These are phyloP conservation scores for Rhyzopertha dominica DNA, from an alignment of 1,140 invertebrate species.

Conservation along the genomic window DNA sequence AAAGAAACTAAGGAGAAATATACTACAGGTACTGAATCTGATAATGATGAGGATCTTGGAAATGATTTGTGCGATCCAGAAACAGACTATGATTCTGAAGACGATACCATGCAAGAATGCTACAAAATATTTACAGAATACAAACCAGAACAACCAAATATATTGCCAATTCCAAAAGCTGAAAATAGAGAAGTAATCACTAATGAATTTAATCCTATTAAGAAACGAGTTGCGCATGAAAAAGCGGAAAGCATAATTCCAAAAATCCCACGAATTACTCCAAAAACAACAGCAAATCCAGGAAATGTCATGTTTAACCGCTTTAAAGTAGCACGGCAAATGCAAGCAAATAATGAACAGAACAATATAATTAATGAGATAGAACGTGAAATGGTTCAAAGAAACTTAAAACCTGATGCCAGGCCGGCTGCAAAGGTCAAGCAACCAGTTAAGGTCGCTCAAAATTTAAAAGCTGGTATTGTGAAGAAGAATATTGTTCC, in stretches of 20 bases:
- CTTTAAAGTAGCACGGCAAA: conserved; percentile 32
- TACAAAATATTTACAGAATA: conserved; percentile 65
- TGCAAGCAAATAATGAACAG: conserved; percentile 36
- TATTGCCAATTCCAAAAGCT: not conserved
- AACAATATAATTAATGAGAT: conserved; percentile 36
- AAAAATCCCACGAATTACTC: conserved; percentile 16
- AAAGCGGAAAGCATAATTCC: conserved; percentile 35
- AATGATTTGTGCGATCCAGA: conserved; percentile 55
- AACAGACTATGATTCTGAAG: conserved; percentile 32
- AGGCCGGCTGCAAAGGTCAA: too few species aligned
- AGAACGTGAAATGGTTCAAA: too few species aligned
- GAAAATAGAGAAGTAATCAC: conserved; percentile 12
- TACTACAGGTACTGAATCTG: not conserved
- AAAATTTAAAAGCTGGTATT: too few species aligned
- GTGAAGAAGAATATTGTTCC: too few species aligned
- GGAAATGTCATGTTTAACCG: conserved; percentile 36
- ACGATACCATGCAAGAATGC: conserved; percentile 58
- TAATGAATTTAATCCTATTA: conserved; percentile 31
- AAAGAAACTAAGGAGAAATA: not conserved
- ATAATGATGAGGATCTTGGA: conserved; percentile 31
- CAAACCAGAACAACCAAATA: conserved; percentile 34
- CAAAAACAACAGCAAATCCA: conserved; percentile 27
- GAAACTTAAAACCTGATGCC: too few species aligned
- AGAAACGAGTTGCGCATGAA: conserved; percentile 49
- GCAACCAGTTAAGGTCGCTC: too few species aligned